Conservation (phyloP, 2,888 invertebrate species). For the Sphecodes monilicornis region DNA sequence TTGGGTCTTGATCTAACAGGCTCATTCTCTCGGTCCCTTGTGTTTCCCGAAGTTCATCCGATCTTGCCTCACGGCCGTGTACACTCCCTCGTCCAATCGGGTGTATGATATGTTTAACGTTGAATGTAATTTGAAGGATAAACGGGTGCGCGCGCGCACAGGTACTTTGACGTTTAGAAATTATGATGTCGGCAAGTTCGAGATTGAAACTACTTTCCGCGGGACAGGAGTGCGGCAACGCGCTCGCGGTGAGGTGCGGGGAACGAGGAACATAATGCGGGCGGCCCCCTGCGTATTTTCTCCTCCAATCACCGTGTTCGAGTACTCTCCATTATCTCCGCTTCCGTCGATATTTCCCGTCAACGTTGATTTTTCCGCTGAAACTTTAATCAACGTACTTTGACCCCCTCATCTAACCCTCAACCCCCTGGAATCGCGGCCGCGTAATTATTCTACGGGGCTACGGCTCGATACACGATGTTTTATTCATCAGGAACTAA, state of each 20-base stretch:
- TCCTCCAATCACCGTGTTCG: constrained; percentile 44
- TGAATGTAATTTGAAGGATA: constrained; percentile 71
- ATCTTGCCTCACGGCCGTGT: constrained; percentile 28
- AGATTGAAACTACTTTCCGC: constrained; percentile 62
- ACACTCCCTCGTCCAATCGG: constrained; percentile 60
- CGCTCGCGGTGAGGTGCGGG: background rate
- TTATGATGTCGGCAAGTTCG: constrained; percentile 63
- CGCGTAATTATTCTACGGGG: constrained; percentile 45
- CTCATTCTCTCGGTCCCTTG: constrained; percentile 48
- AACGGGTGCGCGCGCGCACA: constrained; percentile 32
- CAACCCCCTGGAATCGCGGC: background rate
- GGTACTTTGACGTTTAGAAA: constrained; percentile 62
- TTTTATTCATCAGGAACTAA: constrained; percentile 32
- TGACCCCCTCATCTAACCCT: background rate
- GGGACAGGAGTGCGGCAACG: background rate
- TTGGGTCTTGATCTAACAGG: constrained; percentile 14
- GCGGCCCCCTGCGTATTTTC: constrained; percentile 24
- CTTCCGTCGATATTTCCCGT: constrained; percentile 42
- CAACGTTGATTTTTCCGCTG: constrained; percentile 57
- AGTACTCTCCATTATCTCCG: constrained; percentile 48
- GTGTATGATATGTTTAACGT: constrained; percentile 71
- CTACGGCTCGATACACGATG: constrained; percentile 41
- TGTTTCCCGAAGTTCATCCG: constrained; percentile 47
- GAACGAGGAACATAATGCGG: constrained; percentile 25
- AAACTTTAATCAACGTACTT: constrained; percentile 61